A percentile compares a stretch with the other conserved stretches of the same genome.
phyloP scores from a whole-genome alignment of 1,140 invertebrate species.

The Anoplolepis gracilipes region DNA sequence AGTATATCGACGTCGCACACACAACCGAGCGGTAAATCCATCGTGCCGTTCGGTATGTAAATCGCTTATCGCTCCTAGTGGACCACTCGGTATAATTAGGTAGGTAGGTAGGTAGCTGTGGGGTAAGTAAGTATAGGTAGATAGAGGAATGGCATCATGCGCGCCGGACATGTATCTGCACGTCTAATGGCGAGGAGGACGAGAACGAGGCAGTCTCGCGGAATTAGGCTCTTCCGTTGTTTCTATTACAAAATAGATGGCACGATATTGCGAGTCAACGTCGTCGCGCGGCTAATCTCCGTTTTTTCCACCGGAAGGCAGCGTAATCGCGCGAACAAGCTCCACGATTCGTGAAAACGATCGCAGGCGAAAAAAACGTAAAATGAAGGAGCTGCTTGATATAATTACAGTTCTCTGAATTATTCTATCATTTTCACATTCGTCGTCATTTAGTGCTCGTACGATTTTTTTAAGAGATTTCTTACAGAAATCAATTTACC shows the following conservation, averaged over 20 bases:
- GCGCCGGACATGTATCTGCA: conserved; percentile 69
- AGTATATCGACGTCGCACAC: conserved; percentile 67
- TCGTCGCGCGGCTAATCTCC: conserved; percentile 72
- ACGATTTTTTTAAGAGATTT: neutral
- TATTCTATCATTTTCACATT: neutral
- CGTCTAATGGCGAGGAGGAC: conserved; percentile 75
- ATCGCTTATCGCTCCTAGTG: conserved; percentile 85
- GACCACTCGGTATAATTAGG: conserved; percentile 84
- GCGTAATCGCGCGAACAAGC: conserved; percentile 52
- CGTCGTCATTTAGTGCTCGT: neutral
- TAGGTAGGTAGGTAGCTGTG: conserved; percentile 73
- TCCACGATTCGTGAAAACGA: conserved; percentile 21
- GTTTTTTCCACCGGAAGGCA: conserved; percentile 66
- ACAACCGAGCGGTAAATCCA: conserved; percentile 80
- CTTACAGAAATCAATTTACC: neutral
- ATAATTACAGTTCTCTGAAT: neutral
- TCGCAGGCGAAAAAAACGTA: conserved; percentile 10
- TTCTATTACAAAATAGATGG: conserved; percentile 86
- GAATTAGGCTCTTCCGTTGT: conserved; percentile 86
- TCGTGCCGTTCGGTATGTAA: conserved; percentile 84
- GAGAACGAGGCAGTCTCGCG: conserved; percentile 76
- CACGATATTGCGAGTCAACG: conserved; percentile 80
- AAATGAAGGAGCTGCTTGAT: neutral
- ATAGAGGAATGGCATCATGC: conserved; percentile 78
- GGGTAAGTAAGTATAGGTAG: conserved; percentile 77